Percentiles rank a stretch among this genome's conserved stretches.
Conservation (phyloP, 2,797 vertebrate genomes). For the Sebastes melanostomus region DNA sequence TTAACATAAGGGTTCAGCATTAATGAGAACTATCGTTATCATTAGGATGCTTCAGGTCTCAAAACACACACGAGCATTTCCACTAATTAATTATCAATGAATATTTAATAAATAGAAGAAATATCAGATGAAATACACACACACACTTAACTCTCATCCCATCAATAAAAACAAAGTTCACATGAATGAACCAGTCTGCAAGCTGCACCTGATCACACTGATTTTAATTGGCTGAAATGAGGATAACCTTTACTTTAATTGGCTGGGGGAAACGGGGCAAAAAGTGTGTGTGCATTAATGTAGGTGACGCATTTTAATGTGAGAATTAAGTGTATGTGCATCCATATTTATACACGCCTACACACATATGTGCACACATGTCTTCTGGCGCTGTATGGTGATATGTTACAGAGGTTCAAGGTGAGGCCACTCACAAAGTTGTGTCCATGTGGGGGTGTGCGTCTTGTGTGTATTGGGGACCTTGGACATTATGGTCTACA, state of each 20-base stretch:
- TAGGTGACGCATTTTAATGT: constrained; percentile 22
- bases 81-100: constrained; percentile 39
- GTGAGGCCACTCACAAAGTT: constrained; percentile 1
- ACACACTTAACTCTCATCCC: not conserved
- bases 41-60: constrained; percentile 17
- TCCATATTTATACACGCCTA: constrained; percentile 13
- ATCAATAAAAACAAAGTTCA: constrained; percentile 69
- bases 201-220: constrained; percentile 51
- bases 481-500: constrained; percentile 17
- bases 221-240: constrained; percentile 70
- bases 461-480: not conserved
- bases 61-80: constrained; percentile 35
- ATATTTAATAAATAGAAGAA: constrained; percentile 45
- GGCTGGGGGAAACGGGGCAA: constrained; percentile 35
- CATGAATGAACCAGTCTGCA: constrained; percentile 47
- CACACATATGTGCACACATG: not conserved
- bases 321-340: constrained; percentile 1
- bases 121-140: not conserved
- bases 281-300: constrained; percentile 15
- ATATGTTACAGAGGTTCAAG: constrained; percentile 8
- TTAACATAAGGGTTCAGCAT: constrained; percentile 5
- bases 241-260: constrained; percentile 71
- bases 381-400: not conserved
- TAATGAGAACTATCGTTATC: constrained; percentile 7
- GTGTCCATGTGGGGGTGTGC: not conserved